Percentiles rank a stretch among this genome's conserved stretches.
phyloP scores from a whole-genome alignment of 2,113 vertebrate species.

The Stigmatopora nigra region DNA sequence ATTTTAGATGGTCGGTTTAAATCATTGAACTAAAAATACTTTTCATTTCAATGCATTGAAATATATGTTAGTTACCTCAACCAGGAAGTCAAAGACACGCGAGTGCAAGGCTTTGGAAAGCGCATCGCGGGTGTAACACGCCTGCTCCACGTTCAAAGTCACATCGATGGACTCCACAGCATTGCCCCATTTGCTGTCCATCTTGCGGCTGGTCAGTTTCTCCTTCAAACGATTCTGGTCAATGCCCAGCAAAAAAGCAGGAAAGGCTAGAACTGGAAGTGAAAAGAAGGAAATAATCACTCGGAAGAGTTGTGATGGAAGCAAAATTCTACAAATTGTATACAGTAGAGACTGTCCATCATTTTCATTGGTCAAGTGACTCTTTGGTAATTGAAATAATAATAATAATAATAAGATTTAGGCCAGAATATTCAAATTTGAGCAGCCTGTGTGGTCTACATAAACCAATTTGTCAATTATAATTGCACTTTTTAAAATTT shows the following conservation, averaged over 20 bases:
- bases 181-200: slow-evolving; percentile 97
- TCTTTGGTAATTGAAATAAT: no score
- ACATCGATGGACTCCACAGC: slow-evolving; percentile 89
- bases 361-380: no score
- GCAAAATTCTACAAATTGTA: slow-evolving; percentile 21
- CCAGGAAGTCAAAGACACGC: slow-evolving; percentile 88
- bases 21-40: no score
- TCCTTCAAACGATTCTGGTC: slow-evolving; percentile 87
- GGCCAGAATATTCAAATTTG: no score
- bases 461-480: no score
- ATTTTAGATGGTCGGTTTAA: no score
- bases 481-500: no score
- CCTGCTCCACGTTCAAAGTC: slow-evolving; percentile 94
- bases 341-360: neutral
- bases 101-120: slow-evolving; percentile 93
- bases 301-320: neutral
- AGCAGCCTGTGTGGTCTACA: no score
- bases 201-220: slow-evolving; percentile 94
- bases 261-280: slow-evolving; percentile 87
- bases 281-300: neutral
- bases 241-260: slow-evolving; percentile 91
- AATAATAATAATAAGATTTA: no score
- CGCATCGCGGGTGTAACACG: slow-evolving; percentile 90
- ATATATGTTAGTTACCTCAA: slow-evolving; percentile 73
- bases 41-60: no score